These are phyloP conservation scores for Dasyprocta punctata DNA, from an alignment of 2,113 vertebrate genomes.

Conservation along the genomic window DNA sequence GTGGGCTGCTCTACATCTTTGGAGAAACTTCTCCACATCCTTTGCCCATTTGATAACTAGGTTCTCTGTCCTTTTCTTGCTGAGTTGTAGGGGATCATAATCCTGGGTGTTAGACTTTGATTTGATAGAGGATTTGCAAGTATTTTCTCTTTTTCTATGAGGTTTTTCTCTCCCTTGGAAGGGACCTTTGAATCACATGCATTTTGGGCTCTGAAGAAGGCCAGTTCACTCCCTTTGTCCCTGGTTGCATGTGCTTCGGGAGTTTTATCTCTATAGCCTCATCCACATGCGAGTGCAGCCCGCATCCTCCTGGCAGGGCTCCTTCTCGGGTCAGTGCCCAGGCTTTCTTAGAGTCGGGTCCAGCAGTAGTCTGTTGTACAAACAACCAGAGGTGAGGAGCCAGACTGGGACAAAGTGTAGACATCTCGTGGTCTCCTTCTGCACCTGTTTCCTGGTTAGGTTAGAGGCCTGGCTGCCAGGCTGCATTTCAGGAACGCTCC, in stretches of 20 bases:
- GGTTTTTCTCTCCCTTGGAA: neutral
- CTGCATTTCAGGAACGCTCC: neutral
- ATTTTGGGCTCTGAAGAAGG: neutral
- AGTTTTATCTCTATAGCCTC: neutral
- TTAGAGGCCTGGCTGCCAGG: neutral
- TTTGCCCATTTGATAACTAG: neutral
- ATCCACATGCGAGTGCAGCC: fast-evolving
- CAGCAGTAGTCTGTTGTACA: neutral
- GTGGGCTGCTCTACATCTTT: neutral
- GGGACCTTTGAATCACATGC: neutral
- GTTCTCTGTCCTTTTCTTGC: neutral
- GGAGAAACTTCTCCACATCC: neutral
- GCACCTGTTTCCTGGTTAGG: neutral
- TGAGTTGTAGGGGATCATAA: neutral
- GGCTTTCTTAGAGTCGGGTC: neutral
- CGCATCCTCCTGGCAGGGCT: neutral
- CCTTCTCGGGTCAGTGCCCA: neutral
- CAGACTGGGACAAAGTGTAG: neutral
- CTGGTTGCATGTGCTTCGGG: neutral
- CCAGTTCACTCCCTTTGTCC: neutral
- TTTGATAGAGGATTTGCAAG: neutral
- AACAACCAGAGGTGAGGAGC: neutral
- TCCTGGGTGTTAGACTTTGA: neutral
- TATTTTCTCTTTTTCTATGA: neutral
- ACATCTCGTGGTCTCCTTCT: neutral